Conservation (phyloP, 2,888 invertebrate species). For the Mesodorylaimus sp. region DNA sequence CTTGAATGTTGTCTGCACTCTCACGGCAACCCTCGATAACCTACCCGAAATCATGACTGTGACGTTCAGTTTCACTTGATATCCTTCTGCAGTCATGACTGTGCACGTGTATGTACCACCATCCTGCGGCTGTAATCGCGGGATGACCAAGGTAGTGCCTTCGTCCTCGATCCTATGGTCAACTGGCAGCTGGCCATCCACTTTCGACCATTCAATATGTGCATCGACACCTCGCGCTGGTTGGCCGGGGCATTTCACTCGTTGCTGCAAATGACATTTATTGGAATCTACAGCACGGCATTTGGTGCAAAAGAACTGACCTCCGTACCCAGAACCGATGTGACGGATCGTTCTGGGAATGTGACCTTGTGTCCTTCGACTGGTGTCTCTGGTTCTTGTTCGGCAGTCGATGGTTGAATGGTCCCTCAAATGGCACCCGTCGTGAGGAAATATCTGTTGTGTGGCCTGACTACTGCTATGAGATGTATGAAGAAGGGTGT, state of each 20-base stretch:
- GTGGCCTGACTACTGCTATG: too few species aligned
- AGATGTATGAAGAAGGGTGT: too few species aligned
- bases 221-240: neutral
- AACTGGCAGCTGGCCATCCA: neutral
- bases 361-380: too few species aligned
- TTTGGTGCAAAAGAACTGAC: too few species aligned
- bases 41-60: neutral
- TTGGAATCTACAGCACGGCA: too few species aligned
- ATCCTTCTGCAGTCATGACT: neutral
- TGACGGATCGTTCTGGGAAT: neutral
- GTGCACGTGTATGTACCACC: neutral
- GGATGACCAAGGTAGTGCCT: neutral
- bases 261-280: neutral
- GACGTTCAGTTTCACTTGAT: neutral
- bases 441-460: too few species aligned
- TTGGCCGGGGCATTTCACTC: too few species aligned
- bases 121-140: neutral
- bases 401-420: too few species aligned
- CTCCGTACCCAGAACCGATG: neutral
- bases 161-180: neutral
- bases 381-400: too few species aligned
- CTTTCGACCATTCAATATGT: neutral
- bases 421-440: too few species aligned
- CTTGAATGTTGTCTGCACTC: neutral
- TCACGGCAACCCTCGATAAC: neutral